phyloP scores from a whole-genome alignment of 2,113 vertebrate species.

The Pleuronectes platessa region DNA sequence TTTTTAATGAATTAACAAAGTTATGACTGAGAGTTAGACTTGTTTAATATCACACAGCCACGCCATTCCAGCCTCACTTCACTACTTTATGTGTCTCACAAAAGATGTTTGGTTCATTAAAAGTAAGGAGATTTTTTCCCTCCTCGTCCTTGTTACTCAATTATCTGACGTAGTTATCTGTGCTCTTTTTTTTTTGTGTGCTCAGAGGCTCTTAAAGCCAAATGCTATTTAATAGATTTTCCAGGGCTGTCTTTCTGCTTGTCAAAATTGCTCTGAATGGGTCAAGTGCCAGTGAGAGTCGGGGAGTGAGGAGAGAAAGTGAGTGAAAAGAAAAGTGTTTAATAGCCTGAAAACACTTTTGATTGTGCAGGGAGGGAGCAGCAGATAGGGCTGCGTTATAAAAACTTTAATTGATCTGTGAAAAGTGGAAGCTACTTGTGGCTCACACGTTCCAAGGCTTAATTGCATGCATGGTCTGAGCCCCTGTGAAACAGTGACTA shows the following conservation, averaged over 20 bases:
- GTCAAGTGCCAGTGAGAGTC: conserved; percentile 76
- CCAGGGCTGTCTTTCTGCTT: conserved; percentile 76
- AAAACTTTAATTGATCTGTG: conserved; percentile 85
- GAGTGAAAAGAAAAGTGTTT: conserved; percentile 64
- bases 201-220: conserved; percentile 69
- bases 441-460: conserved; percentile 76
- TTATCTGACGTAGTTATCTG: conserved; percentile 58
- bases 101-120: conserved; percentile 69
- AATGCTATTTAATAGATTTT: conserved; percentile 83
- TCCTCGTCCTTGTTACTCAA: conserved; percentile 47
- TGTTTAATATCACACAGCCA: conserved; percentile 52
- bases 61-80: conserved; percentile 27
- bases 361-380: conserved; percentile 76
- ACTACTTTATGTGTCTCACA: conserved; percentile 46
- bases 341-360: conserved; percentile 81
- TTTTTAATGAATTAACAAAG: conserved; percentile 48
- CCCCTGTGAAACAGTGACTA: conserved; percentile 76
- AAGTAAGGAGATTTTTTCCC: conserved; percentile 28
- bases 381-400: conserved; percentile 80
- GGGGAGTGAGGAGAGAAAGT: conserved; percentile 35
- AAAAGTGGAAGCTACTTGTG: conserved; percentile 82
- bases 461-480: conserved; percentile 78
- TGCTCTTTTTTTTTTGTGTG: conserved; percentile 54
- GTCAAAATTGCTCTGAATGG: conserved; percentile 79
- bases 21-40: conserved; percentile 39